A percentile compares a stretch with the other conserved stretches of the same genome.
Evolutionary conservation across 2,888 invertebrate species (phyloP).

Genomic region (Andrena praecox): DNA sequence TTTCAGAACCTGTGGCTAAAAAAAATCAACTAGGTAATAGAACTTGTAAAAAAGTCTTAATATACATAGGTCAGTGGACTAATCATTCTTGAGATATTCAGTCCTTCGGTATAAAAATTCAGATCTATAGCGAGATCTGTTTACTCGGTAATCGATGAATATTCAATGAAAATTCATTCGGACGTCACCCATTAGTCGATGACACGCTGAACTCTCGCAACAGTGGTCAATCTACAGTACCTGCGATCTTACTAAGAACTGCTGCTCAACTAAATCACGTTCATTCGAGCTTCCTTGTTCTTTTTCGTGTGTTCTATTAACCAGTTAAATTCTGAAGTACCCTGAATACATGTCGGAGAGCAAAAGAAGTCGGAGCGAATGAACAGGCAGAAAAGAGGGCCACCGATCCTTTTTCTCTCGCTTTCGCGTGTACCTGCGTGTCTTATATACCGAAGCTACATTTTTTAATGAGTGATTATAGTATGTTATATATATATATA

Average conservation of each 20-base stretch:
- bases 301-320: neutral
- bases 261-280: no score
- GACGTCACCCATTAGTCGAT: no score
- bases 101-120: no score
- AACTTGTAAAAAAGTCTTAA: neutral
- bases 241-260: no score
- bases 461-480: slow-evolving; percentile 75
- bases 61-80: no score
- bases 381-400: slow-evolving; percentile 45
- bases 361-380: slow-evolving; percentile 36
- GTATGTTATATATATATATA: slow-evolving; percentile 72
- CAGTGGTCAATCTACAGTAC: no score
- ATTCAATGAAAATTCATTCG: no score
- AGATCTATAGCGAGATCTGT: no score
- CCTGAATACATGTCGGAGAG: slow-evolving; percentile 8
- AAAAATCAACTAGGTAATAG: slow-evolving; percentile 3
- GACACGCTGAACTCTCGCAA: no score
- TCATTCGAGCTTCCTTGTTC: neutral
- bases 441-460: slow-evolving; percentile 75
- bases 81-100: no score
- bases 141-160: no score
- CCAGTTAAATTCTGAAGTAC: slow-evolving; percentile 9
- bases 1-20: neutral
- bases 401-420: slow-evolving; percentile 23
- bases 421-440: slow-evolving; percentile 46